phyloP scores from a whole-genome alignment of 2,113 vertebrate species.

The Seriola aureovittata region DNA sequence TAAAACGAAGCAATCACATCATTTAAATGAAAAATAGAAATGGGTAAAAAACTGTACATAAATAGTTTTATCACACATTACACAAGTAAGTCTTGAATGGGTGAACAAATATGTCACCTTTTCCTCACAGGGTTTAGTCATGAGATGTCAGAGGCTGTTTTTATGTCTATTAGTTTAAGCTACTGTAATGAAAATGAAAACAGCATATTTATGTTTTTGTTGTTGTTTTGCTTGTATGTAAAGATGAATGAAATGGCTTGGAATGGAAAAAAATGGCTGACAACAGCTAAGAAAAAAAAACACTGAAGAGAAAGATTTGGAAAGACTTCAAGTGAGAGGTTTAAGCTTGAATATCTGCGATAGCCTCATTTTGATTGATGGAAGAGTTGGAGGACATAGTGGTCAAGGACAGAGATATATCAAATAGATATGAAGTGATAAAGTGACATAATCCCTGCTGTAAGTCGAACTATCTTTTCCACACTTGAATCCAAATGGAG shows the following conservation, averaged over 20 bases:
- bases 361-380: neutral
- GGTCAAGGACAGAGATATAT: neutral
- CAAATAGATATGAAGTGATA: slow-evolving; percentile 14
- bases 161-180: neutral
- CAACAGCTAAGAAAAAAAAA: neutral
- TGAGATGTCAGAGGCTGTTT: neutral
- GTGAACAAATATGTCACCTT: no score
- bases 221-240: neutral
- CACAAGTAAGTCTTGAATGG: no score
- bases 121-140: no score
- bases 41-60: no score
- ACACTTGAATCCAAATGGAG: slow-evolving; percentile 28
- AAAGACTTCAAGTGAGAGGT: no score
- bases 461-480: slow-evolving; percentile 19
- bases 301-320: no score
- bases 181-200: neutral
- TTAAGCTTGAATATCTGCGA: neutral
- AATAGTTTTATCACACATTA: no score
- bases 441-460: slow-evolving; percentile 11
- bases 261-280: no score
- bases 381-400: neutral
- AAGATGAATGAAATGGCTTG: neutral
- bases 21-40: no score
- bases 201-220: neutral
- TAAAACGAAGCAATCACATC: neutral